Conservation (phyloP, 2,797 vertebrate species). For the Microctenopoma stevenorrisi region DNA sequence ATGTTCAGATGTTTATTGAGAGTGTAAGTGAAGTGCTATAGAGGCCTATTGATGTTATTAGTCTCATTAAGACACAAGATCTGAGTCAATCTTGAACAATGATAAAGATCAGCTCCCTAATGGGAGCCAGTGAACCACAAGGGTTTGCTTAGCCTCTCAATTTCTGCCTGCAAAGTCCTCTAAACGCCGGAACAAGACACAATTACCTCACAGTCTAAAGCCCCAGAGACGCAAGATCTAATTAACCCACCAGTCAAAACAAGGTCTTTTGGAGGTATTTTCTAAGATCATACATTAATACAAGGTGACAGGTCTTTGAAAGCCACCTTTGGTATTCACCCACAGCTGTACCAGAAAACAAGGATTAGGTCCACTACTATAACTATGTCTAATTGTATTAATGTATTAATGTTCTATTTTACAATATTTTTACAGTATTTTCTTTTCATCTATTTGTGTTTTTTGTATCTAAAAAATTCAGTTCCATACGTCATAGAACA, state of each 20-base stretch:
- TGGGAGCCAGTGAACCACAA: constrained; percentile 63
- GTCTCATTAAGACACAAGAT: constrained; percentile 75
- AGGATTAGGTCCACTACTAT: constrained; percentile 1
- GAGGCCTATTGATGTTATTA: constrained; percentile 60
- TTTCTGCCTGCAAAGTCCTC: constrained; percentile 61
- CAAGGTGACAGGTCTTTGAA: constrained; percentile 27
- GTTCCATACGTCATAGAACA: constrained; percentile 5
- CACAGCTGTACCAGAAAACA: constrained; percentile 4
- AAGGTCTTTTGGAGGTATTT: constrained; percentile 36
- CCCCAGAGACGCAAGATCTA: constrained; percentile 45
- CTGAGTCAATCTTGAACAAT: constrained; percentile 67
- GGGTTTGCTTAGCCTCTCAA: constrained; percentile 55
- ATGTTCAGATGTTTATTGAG: constrained; percentile 34
- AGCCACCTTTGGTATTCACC: constrained; percentile 12
- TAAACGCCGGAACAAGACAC: constrained; percentile 70
- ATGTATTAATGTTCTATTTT: constrained; percentile 4
- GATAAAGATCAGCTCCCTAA: constrained; percentile 75
- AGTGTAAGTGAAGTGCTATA: constrained; percentile 48
- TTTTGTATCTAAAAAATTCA: constrained; percentile 41
- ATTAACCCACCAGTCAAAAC: constrained; percentile 68
- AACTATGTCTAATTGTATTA: not conserved
- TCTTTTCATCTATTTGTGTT: constrained; percentile 23
- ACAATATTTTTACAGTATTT: not conserved
- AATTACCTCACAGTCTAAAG: constrained; percentile 58
- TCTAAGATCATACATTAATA: constrained; percentile 18